Evolutionary conservation across 2,113 vertebrate species (phyloP).

Genomic region (Epinephelus cyanopodus): DNA sequence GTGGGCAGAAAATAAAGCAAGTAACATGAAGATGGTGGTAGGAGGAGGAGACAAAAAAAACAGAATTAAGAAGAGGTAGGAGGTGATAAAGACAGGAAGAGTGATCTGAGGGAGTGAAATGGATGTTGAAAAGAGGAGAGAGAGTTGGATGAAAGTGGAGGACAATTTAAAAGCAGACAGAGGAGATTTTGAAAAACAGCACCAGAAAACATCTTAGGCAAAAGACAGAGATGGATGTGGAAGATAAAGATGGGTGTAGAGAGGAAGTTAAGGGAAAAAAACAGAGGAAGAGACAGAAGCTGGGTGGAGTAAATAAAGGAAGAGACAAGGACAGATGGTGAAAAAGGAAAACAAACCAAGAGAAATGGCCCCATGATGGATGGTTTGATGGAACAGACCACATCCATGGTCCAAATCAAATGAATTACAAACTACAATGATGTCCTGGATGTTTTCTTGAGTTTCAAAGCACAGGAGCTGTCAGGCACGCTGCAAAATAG

Average conservation of each 20-base stretch:
- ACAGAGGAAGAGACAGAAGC: neutral
- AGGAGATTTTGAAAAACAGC: neutral
- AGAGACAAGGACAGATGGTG: neutral
- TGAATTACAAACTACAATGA: conserved; percentile 19
- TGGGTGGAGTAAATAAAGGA: conserved; percentile 5
- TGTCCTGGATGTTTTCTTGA: conserved; percentile 3
- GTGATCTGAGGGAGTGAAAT: conserved; percentile 25
- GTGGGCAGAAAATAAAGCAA: conserved; percentile 24
- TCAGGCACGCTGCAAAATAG: neutral
- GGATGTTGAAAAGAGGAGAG: conserved; percentile 7
- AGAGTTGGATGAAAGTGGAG: conserved; percentile 12
- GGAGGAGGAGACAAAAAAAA: conserved; percentile 37
- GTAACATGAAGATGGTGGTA: conserved; percentile 19
- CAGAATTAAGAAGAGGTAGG: conserved; percentile 38
- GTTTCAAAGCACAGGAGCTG: conserved; percentile 8
- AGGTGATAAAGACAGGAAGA: conserved; percentile 39
- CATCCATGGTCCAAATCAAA: neutral
- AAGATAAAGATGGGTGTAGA: neutral
- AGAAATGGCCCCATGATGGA: conserved; percentile 30
- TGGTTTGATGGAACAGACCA: conserved; percentile 2
- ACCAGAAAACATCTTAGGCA: neutral
- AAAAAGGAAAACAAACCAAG: conserved; percentile 1
- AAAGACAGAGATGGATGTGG: conserved; percentile 1
- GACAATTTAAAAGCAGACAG: neutral
- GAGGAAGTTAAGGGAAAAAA: conserved; percentile 2